Percentiles rank a stretch among this genome's conserved stretches.
These are phyloP conservation scores for Recurvirostra avosetta DNA, from an alignment of 2,113 vertebrate species.

Conservation along the genomic window DNA sequence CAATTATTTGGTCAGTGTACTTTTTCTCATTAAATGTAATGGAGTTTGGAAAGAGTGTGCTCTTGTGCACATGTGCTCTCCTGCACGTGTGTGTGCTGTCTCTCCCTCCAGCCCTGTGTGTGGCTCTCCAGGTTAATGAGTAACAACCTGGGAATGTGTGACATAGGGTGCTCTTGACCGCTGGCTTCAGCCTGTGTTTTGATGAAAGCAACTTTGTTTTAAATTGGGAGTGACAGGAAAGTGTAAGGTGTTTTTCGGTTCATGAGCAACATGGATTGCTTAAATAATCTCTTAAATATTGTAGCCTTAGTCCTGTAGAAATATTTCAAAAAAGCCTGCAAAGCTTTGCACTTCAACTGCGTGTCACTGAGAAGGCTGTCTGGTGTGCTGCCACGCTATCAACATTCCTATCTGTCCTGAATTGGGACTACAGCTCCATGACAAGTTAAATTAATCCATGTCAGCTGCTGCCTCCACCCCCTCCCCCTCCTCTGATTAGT, in stretches of 20 bases:
- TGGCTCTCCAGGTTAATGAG: constrained; percentile 64
- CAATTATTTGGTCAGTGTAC: background rate
- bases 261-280: background rate
- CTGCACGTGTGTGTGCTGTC: background rate
- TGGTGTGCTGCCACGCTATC: background rate
- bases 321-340: background rate
- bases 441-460: background rate
- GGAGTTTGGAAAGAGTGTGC: background rate
- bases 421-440: background rate
- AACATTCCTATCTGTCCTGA: background rate
- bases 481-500: background rate
- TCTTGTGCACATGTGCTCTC: background rate
- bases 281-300: background rate
- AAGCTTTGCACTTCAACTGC: background rate
- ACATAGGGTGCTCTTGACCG: background rate
- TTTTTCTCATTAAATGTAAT: background rate
- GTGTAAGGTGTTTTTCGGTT: background rate
- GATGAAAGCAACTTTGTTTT: background rate
- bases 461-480: background rate
- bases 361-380: background rate
- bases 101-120: background rate
- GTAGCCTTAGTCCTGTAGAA: background rate
- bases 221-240: background rate
- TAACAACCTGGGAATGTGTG: constrained; percentile 56
- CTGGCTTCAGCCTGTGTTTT: background rate